Percentiles rank a stretch among this genome's conserved stretches.
phyloP scores from a whole-genome alignment of 2,797 vertebrate species.

The Mus spretus region DNA sequence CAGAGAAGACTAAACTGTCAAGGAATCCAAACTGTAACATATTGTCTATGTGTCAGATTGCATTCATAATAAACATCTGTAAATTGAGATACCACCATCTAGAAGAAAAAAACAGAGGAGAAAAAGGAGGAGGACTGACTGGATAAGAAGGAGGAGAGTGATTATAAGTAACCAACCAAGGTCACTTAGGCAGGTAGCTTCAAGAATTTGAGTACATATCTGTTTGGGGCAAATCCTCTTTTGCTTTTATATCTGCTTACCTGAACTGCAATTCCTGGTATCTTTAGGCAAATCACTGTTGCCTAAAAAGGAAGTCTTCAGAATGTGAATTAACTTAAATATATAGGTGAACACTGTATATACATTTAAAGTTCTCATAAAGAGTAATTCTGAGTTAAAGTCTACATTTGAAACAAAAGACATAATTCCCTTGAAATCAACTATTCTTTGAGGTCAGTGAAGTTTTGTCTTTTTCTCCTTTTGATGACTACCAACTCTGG shows the following conservation, averaged over 20 bases:
- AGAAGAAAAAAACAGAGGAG: neutral
- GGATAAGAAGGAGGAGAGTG: neutral
- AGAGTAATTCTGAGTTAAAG: neutral
- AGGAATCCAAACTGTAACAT: neutral
- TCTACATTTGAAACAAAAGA: constrained; percentile 22
- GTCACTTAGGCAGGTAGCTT: neutral
- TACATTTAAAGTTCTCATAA: neutral
- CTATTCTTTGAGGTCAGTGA: constrained; percentile 53
- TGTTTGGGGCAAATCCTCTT: constrained; percentile 1
- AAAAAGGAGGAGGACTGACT: neutral
- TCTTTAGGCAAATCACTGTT: constrained; percentile 54
- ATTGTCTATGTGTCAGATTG: neutral
- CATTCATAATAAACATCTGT: neutral
- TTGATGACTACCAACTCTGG: constrained; percentile 56
- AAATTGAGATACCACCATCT: constrained; percentile 19
- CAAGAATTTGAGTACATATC: neutral
- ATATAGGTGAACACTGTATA: too few relatives aligned
- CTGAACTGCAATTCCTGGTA: neutral
- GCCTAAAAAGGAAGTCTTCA: neutral
- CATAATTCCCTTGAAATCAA: neutral
- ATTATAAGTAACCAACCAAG: neutral
- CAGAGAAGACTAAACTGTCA: neutral
- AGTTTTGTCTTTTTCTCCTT: constrained; percentile 42
- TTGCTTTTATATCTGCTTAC: neutral
- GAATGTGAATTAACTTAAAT: neutral